phyloP scores from a whole-genome alignment of 2,113 vertebrate species.

The Nothocercus nigrocapillus region DNA sequence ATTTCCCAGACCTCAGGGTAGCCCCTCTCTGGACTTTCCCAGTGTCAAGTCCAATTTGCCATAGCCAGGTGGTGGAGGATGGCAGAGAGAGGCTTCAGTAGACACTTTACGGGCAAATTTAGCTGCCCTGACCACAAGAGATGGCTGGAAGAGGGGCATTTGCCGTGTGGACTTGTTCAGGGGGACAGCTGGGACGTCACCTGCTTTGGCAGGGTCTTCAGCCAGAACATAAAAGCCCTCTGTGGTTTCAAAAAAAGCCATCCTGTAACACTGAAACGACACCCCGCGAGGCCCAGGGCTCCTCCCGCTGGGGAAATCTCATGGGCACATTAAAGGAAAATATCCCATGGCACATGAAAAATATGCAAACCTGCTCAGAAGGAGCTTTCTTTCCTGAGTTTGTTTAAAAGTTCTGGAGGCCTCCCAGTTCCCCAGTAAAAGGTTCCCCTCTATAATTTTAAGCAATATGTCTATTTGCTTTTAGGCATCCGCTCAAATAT shows the following conservation, averaged over 20 bases:
- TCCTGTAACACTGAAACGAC: neutral
- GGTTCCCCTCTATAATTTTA: neutral
- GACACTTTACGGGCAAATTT: neutral
- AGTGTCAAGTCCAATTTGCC: neutral
- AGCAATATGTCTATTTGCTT: neutral
- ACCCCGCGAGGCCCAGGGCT: neutral
- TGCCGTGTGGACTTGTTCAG: neutral
- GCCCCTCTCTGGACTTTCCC: neutral
- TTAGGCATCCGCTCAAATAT: neutral
- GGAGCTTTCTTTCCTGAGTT: neutral
- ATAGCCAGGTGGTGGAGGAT: fast-evolving
- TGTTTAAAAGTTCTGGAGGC: neutral
- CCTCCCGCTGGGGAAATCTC: neutral
- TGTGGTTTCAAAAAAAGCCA: neutral
- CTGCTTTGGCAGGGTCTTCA: neutral
- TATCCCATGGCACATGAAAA: neutral
- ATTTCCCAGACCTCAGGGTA: neutral
- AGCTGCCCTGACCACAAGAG: neutral
- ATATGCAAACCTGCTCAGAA: neutral
- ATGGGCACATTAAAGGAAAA: neutral
- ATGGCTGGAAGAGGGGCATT: fast-evolving
- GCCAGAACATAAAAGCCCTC: neutral
- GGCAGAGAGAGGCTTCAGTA: too few relatives aligned
- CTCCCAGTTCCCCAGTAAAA: neutral
- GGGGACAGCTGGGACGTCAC: neutral